A percentile compares a stretch with the other conserved stretches of the same genome.
These are phyloP conservation scores for Parnassius glacialis DNA, from an alignment of 2,888 invertebrate genomes.

Conservation along the genomic window DNA sequence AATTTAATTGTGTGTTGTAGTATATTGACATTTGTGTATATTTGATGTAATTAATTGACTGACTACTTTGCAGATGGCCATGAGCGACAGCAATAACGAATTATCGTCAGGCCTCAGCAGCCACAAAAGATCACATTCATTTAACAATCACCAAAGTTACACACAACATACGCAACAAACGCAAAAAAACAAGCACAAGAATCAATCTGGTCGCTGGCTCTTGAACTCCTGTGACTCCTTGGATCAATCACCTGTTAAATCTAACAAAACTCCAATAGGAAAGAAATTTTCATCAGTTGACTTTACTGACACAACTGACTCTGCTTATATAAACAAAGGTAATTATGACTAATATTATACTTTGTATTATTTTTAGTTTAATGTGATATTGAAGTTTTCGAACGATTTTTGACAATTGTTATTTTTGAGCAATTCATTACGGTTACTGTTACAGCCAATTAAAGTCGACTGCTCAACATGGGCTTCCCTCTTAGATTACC, in stretches of 20 bases:
- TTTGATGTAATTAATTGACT: not conserved
- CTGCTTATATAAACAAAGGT: constrained; percentile 82
- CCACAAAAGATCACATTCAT: constrained; percentile 86
- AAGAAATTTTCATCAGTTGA: constrained; percentile 81
- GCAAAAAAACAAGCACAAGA: constrained; percentile 82
- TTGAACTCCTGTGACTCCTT: constrained; percentile 76
- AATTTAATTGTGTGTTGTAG: constrained; percentile 26
- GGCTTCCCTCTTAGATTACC: too few relatives aligned
- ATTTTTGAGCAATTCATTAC: too few relatives aligned
- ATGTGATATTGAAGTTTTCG: too few relatives aligned
- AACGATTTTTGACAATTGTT: too few relatives aligned
- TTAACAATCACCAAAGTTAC: constrained; percentile 86
- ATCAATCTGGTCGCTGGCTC: constrained; percentile 78
- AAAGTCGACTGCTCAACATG: too few relatives aligned
- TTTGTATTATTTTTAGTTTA: too few relatives aligned
- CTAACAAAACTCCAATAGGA: constrained; percentile 76
- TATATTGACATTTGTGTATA: not conserved
- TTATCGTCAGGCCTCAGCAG: constrained; percentile 77
- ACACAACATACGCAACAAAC: constrained; percentile 82
- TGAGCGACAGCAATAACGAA: constrained; percentile 80
- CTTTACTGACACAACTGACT: constrained; percentile 77
- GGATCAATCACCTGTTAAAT: constrained; percentile 67
- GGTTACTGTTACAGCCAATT: too few relatives aligned
- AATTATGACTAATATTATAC: constrained; percentile 17
- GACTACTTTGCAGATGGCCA: constrained; percentile 81